Evolutionary conservation across 2,113 vertebrate genomes (phyloP), one percentile per base, ranked within the genome.

Genomic region (Triplophysa rosa): DNA sequence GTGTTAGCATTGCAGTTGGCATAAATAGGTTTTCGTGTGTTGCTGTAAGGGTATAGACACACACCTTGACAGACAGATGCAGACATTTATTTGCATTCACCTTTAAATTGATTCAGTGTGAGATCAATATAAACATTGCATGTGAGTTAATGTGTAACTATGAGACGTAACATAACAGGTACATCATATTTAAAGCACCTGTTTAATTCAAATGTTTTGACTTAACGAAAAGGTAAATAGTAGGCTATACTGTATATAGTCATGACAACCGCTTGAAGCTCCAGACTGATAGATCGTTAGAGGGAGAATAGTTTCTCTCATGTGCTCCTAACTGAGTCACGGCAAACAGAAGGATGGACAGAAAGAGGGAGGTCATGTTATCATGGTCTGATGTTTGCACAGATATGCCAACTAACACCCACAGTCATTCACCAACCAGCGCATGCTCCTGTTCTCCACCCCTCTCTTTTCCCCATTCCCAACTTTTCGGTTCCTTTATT

Each of bases 391-490:
- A 67, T 85, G 67, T 69, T 83, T 54, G 67, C 78, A 67, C 52
- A 70, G 21, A 82, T 19, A 68, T 62, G 63, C 81, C 59, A 80
- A 56, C 74, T 73, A 65, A 73, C 75, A 81, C 79, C 62, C 77
- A 82, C 65, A 23, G 42, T 61, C 37, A 8, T 49, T 24, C 67
- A 62, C 78, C 52, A 67, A 54, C 77, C 37, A 59, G 65, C 65
- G 63, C 69, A 64, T 72, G 12, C 75, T 79, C 65, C 80, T 65
- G 81, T 54, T 74, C 69, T 29, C 40, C 58, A 9, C 68, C 52
- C 75, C 19, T 66, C 21, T 56, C 24, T 68, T 29, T 21, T 37
- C 26, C 37, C 29, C 47, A 2, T 16, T 23, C 78, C 69, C 65
- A 47, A 17, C 24, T 9, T 29, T 21, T 33, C 10, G 2, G 1